Evolutionary conservation across 2,888 invertebrate species (phyloP).

Genomic region (Polyommatus icarus): DNA sequence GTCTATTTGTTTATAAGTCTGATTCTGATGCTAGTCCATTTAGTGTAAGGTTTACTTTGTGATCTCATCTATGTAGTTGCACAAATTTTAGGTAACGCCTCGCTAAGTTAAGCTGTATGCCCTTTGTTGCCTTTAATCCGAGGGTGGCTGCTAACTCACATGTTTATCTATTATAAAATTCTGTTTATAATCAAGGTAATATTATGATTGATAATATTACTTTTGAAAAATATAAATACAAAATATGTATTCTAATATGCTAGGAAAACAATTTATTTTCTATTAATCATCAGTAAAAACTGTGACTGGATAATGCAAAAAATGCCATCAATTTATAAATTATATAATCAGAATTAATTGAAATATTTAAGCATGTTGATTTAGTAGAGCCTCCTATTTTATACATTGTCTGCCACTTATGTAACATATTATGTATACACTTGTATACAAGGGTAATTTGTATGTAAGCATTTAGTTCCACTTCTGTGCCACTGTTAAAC

Average conservation of each 20-base stretch:
- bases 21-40: slow-evolving; percentile 65
- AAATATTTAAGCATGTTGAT: not conserved
- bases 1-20: slow-evolving; percentile 52
- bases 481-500: slow-evolving; percentile 46
- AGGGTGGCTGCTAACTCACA: not conserved
- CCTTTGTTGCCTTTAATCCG: slow-evolving; percentile 22
- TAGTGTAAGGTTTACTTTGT: slow-evolving; percentile 45
- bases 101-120: slow-evolving; percentile 6
- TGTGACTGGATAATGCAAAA: not conserved
- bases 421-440: slow-evolving; percentile 36
- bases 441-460: slow-evolving; percentile 53
- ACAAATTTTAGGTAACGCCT: slow-evolving; percentile 44
- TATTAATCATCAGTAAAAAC: not conserved
- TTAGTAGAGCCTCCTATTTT: not conserved
- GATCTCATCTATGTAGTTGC: slow-evolving; percentile 52
- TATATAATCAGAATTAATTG: not conserved
- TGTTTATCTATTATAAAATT: not conserved
- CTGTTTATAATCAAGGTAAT: too few species aligned
- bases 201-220: not conserved
- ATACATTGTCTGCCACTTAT: slow-evolving; percentile 2
- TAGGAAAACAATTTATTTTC: not conserved
- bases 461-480: slow-evolving; percentile 38
- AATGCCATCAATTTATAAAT: not conserved
- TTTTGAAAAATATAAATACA: not conserved
- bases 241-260: not conserved